These are phyloP conservation scores for Orchestes rusci DNA, from an alignment of 2,888 invertebrate genomes.

Conservation along the genomic window DNA sequence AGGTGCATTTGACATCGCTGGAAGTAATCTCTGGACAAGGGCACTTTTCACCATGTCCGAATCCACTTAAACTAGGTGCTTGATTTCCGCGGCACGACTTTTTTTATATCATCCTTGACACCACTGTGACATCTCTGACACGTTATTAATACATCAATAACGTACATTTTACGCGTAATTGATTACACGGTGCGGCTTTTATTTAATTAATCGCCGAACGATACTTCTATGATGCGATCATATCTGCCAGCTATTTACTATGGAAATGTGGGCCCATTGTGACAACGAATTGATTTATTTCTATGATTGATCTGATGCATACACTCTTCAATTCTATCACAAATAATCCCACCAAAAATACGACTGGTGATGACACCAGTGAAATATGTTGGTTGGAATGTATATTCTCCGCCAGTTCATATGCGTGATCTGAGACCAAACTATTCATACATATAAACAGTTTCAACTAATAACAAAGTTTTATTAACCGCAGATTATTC, in stretches of 20 bases:
- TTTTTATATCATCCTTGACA: slow-evolving; percentile 25
- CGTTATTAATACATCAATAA: slow-evolving; percentile 24
- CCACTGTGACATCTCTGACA: slow-evolving; percentile 27
- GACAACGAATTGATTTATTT: slow-evolving; percentile 9
- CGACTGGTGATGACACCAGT: too few relatives aligned
- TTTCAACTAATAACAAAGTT: slow-evolving; percentile 11
- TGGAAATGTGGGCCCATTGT: slow-evolving; percentile 10
- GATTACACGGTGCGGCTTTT: slow-evolving; percentile 17
- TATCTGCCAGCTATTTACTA: slow-evolving; percentile 9
- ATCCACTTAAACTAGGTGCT: slow-evolving; percentile 28
- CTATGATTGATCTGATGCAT: too few relatives aligned
- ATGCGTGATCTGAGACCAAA: too few relatives aligned
- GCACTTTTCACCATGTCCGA: slow-evolving; percentile 26
- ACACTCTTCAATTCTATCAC: too few relatives aligned
- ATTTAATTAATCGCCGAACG: slow-evolving; percentile 19
- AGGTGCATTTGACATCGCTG: slow-evolving; percentile 33
- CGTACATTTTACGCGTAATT: slow-evolving; percentile 22
- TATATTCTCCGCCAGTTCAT: too few relatives aligned
- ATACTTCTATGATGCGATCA: slow-evolving; percentile 14
- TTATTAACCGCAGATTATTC: slow-evolving; percentile 16
- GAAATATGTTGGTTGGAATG: too few relatives aligned
- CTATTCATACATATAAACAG: too few relatives aligned
- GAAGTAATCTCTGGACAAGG: slow-evolving; percentile 31
- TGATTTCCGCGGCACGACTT: slow-evolving; percentile 27
- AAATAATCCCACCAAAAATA: too few relatives aligned